phyloP scores from a whole-genome alignment of 2,113 vertebrate genomes.

The Nibea coibor region DNA sequence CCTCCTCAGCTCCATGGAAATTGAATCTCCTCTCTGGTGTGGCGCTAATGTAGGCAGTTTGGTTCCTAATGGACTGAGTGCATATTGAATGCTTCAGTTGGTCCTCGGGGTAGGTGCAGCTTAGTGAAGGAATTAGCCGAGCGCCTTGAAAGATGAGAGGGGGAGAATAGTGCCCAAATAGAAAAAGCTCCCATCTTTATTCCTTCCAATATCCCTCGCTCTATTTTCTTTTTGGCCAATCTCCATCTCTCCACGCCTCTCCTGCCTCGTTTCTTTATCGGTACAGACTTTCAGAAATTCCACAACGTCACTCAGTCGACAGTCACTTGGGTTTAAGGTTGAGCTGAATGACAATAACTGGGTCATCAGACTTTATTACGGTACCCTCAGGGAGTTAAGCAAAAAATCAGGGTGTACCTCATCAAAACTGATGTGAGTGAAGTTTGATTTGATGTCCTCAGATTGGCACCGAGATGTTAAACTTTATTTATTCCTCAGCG shows the following conservation, averaged over 20 bases:
- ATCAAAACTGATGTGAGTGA: not conserved
- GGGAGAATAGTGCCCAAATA: conserved; percentile 39
- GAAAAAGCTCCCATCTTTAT: conserved; percentile 30
- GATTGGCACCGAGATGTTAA: too few species aligned
- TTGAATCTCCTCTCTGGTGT: conserved; percentile 70
- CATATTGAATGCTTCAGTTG: conserved; percentile 73
- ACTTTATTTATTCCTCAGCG: too few species aligned
- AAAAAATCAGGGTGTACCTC: not conserved
- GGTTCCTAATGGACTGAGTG: conserved; percentile 72
- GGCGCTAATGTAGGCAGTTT: conserved; percentile 66
- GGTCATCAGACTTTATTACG: not conserved
- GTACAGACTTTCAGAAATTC: conserved; percentile 4
- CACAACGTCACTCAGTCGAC: not conserved
- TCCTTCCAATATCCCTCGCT: conserved; percentile 17
- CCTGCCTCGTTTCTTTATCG: not conserved
- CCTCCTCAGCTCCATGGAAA: conserved; percentile 74
- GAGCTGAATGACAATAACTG: not conserved
- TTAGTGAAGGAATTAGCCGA: conserved; percentile 70
- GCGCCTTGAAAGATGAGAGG: conserved; percentile 67
- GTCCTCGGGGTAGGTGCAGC: conserved; percentile 69
- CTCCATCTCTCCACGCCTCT: not conserved
- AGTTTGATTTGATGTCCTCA: not conserved
- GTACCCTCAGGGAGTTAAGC: not conserved
- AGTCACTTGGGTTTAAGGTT: not conserved
- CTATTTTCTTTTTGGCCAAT: conserved; percentile 1